Base-by-base conservation (phyloP, 2,888 invertebrate genomes). In the Caenorhabditis becei region DNA sequence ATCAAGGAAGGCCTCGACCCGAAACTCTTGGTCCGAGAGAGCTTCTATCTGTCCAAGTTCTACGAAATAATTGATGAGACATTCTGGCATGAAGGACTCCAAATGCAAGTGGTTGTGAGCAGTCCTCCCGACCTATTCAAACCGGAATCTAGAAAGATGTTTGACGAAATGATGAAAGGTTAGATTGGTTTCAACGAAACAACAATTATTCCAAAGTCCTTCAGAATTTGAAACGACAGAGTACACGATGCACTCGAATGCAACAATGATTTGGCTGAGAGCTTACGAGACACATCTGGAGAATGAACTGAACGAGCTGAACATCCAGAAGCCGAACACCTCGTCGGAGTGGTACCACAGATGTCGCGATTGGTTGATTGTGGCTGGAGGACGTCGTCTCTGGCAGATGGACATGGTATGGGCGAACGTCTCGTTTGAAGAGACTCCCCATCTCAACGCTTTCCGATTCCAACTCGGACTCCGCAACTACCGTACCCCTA, bases 361-460 rank as follows among this genome's bases (percentile, higher is more conserved):
- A 23, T 86, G 86, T 51, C 79, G 85, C 8, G 90, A 90, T 66
- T 90, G 90, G 90, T 80, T 90, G 18, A 51, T 90, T 2, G 81
- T 88, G 11, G 89, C 90, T 10, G 90, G 90, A 8, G 90, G 90
- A 11, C 75, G 90, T 10, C 80, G 87, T 11, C 77, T 89, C 2
- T 90, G 90, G 90, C 89, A 90, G 70, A 84, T 87, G 82, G 90
- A 90, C 71, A 91, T 91, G 88, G 86, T 85, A 8, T 90, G 90
- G 90, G 86, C 82, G 20, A 62, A 72, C 14, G 63, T 51, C n/a
- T 41, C 65, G 5, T 54, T 70, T 18, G 65, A 70, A 10, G 75
- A 75, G 58, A 70, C 65, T 16, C 80, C 74, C 8, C 35, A 26
- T 0, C 78, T 90, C 10, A 82, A 84, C 24, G 90, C 90, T 7